Base-by-base conservation (phyloP, 2,888 invertebrate genomes). In the Limenitis camilla region DNA sequence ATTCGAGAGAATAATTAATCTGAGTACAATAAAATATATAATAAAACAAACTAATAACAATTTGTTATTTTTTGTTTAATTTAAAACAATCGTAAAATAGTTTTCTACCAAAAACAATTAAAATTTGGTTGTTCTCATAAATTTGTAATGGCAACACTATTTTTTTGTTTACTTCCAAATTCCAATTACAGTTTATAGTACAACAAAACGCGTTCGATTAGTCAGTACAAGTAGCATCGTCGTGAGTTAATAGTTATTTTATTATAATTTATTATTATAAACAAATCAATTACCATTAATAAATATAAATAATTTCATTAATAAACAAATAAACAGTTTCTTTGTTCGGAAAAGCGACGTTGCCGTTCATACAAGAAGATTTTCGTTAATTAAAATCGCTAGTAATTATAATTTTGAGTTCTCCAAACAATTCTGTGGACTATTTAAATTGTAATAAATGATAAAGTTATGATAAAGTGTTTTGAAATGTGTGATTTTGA, bases 401-500 rank as follows among this genome's bases (percentile, higher is more conserved):
- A 40, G 38, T 35, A 49, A 30, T 28, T 49, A 29, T 32, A 35
- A 31, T 28, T 52, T 46, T 36, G 38, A 10, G 28, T 35, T 6
- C 10, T 43, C 2, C 11, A 33, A 47, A 27, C 27, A 29, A 44
- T 39, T 46, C 8, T 29, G 27, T n/a, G 28, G 44, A 38, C 27
- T n/a, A 49, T 30, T 67, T 58, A 64, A 50, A 53, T 60, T 63
- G 65, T 62, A 52, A 58, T 52, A 56, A 64, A 67, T 61, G 41
- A 54, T 52, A 63, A 74, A 80, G 76, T 79, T 69, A 82, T 82
- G 81, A 65, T 73, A 60, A 68, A 72, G 72, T 77, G 72, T 71
- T 61, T 72, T 81, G 85, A 83, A 81, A 85, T 85, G 85, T 76
- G 72, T 79, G 69, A 65, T 64, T 76, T 73, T 77, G 81, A 83